Conservation (phyloP, 2,797 vertebrate genomes). For the Apodemus agrarius region DNA sequence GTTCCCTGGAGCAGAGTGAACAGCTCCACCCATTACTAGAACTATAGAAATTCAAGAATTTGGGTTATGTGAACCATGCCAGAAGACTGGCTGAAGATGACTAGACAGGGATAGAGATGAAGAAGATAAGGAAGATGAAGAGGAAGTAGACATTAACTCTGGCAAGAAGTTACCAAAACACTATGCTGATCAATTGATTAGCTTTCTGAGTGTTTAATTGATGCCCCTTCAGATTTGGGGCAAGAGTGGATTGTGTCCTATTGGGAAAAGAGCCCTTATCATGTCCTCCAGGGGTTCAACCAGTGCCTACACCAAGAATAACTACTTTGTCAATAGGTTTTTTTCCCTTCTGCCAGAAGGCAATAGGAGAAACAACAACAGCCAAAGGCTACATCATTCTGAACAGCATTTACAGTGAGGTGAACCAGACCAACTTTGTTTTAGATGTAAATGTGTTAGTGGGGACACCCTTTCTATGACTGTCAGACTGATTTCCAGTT, state of each 20-base stretch:
- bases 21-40: constrained; percentile 92
- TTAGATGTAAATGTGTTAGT: neutral
- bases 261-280: constrained; percentile 95
- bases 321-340: constrained; percentile 97
- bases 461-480: neutral
- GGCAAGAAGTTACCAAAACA: constrained; percentile 93
- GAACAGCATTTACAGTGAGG: neutral
- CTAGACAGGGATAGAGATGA: constrained; percentile 92
- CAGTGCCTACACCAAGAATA: constrained; percentile 96
- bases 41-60: constrained; percentile 93
- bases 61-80: constrained; percentile 97
- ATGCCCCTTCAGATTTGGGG: constrained; percentile 93
- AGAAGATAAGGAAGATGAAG: constrained; percentile 85
- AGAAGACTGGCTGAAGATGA: constrained; percentile 95
- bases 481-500: neutral
- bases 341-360: constrained; percentile 96
- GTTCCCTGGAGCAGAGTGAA: constrained; percentile 93
- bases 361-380: constrained; percentile 90
- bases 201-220: constrained; percentile 98
- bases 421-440: neutral
- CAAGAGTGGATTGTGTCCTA: constrained; percentile 95
- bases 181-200: constrained; percentile 93
- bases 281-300: constrained; percentile 95
- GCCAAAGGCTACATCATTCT: constrained; percentile 90
- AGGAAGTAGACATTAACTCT: constrained; percentile 94